Base-by-base conservation (phyloP, 2,113 vertebrate species). In the Campylorhamphus procurvoides region DNA sequence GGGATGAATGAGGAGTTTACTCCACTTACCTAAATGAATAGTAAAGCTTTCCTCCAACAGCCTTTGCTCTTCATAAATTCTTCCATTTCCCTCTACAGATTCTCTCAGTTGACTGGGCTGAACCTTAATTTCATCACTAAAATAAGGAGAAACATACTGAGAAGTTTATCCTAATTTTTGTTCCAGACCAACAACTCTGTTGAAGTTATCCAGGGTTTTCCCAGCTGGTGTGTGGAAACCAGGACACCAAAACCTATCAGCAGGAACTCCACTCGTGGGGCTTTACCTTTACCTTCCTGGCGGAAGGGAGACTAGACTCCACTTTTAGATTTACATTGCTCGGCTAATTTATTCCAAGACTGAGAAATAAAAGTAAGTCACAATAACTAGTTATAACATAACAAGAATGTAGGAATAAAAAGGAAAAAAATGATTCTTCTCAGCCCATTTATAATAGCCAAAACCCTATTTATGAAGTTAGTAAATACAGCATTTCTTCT, bases 11-110 rank as follows among this genome's bases (percentile, higher is more conserved):
- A 52, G 25, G 25, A 52, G 14, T 58, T 71, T 44, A 84, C 94
- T 95, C 47, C 29, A 89, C 97, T 96, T 97, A 99, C 99, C 99
- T 91, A 99, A 97, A 95, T 99, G 99, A 92, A 99, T 99, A 69
- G 99, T 99, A 97, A 99, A 99, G 88, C 99, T 99, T 97, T 99
- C 99, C 97, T 99, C 99, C 97, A 99, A 96, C 93, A 98, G 98
- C 71, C 98, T 98, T 90, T 99, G 99, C 80, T 99, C 99, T 96
- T 99, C 99, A 94, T 98, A 99, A 94, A 99, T 97, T 95, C 99
- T 98, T 71, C 97, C 98, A 40, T 97, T 98, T 37, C 98, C 95
- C 76, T 99, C 99, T n/a, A 96, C 84, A 6, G 97, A 97, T 94
- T 99, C 99, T 64, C 98, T 98, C 94, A 98, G 98, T 76, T 99